phyloP scores from a whole-genome alignment of 2,888 invertebrate species.

The Mechanitis messenoides region DNA sequence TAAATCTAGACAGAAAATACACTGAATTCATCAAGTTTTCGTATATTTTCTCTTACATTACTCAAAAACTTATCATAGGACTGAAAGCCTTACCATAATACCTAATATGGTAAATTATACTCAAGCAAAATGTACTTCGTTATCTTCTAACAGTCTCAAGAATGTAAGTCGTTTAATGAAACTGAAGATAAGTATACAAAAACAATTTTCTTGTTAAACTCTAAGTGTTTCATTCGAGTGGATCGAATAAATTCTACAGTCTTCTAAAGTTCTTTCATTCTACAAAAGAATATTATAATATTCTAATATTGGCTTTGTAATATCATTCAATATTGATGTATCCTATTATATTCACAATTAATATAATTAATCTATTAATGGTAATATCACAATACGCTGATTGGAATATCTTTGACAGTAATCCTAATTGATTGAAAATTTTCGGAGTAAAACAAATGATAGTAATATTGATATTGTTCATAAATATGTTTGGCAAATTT shows the following conservation, averaged over 20 bases:
- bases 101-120: background rate
- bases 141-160: constrained; percentile 5
- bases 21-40: background rate
- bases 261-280: background rate
- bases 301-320: no score
- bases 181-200: background rate
- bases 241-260: background rate
- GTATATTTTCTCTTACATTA: constrained; percentile 4
- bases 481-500: no score
- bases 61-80: constrained; percentile 1
- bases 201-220: constrained; percentile 6
- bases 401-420: no score
- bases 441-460: no score
- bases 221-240: background rate
- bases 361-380: no score
- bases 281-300: background rate
- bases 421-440: no score
- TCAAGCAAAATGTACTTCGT: background rate
- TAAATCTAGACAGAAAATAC: background rate
- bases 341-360: no score
- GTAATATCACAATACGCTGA: no score
- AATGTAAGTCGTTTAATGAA: background rate
- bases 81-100: background rate
- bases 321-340: no score
- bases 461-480: no score